phyloP scores from a whole-genome alignment of 2,888 invertebrate species.

The Sinotaia quadrata region DNA sequence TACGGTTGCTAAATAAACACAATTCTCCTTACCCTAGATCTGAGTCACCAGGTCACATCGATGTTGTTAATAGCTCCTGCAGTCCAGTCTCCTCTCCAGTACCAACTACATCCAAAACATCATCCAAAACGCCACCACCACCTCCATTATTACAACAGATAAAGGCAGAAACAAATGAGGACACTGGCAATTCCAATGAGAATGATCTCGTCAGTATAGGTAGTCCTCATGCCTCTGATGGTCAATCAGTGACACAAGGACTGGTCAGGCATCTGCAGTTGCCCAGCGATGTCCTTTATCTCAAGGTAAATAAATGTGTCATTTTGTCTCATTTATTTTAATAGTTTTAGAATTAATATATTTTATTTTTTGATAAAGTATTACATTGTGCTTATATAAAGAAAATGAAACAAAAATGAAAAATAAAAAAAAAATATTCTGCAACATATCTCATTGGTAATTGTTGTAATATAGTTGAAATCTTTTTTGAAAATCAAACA shows the following conservation, averaged over 20 bases:
- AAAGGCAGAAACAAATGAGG: conserved; percentile 18
- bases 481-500: too few species aligned
- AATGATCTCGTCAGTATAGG: background rate
- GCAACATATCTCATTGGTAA: too few species aligned
- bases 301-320: conserved; percentile 36
- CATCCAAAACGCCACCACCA: background rate
- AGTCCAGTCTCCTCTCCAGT: background rate
- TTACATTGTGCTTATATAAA: too few species aligned
- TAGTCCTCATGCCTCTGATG: background rate
- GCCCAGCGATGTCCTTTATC: conserved; percentile 55
- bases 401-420: too few species aligned
- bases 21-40: background rate
- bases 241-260: conserved; percentile 26
- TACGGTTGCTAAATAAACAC: background rate
- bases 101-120: background rate
- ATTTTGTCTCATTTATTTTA: too few species aligned
- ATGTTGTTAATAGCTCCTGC: conserved; percentile 17
- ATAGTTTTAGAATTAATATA: too few species aligned
- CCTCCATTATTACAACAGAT: background rate
- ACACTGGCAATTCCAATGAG: background rate
- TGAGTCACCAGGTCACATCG: conserved; percentile 26
- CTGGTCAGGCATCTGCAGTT: conserved; percentile 53
- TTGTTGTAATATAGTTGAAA: too few species aligned
- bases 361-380: too few species aligned
- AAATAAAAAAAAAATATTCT: too few species aligned